Evolutionary conservation across 2,888 invertebrate species (phyloP).

Genomic region (Drosophila fungiperda): DNA sequence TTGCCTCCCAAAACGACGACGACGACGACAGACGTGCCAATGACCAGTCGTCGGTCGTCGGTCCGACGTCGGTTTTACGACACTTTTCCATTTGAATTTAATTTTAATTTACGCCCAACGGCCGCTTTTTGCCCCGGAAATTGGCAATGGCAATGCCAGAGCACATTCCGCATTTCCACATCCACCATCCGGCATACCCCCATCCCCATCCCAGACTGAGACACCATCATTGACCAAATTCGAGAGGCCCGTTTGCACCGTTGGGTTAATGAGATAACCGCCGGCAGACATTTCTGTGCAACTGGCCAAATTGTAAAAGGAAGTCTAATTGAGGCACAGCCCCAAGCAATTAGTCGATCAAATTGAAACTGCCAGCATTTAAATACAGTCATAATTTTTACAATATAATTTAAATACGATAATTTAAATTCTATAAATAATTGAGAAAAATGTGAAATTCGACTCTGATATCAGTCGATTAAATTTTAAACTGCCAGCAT

Average conservation of each 20-base stretch:
- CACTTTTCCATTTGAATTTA: slow-evolving; percentile 82
- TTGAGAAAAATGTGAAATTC: too few species aligned
- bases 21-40: slow-evolving; percentile 67
- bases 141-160: slow-evolving; percentile 69
- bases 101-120: slow-evolving; percentile 81
- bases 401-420: too few species aligned
- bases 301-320: slow-evolving; percentile 59
- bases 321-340: slow-evolving; percentile 71
- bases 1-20: slow-evolving; percentile 55
- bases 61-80: slow-evolving; percentile 47
- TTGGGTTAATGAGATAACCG: slow-evolving; percentile 65
- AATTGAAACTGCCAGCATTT: slow-evolving; percentile 36
- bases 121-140: slow-evolving; percentile 68
- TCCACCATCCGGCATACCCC: background rate
- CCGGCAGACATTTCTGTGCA: slow-evolving; percentile 65
- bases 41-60: slow-evolving; percentile 46
- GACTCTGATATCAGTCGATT: too few species aligned
- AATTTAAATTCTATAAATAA: too few species aligned
- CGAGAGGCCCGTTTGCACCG: slow-evolving; percentile 65
- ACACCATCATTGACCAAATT: slow-evolving; percentile 39
- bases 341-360: slow-evolving; percentile 62
- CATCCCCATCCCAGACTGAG: background rate
- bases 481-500: too few species aligned
- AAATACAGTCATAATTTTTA: background rate
- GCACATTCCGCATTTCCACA: slow-evolving; percentile 31